Base-by-base conservation (phyloP, 2,888 invertebrate genomes). In the Busseola fusca region DNA sequence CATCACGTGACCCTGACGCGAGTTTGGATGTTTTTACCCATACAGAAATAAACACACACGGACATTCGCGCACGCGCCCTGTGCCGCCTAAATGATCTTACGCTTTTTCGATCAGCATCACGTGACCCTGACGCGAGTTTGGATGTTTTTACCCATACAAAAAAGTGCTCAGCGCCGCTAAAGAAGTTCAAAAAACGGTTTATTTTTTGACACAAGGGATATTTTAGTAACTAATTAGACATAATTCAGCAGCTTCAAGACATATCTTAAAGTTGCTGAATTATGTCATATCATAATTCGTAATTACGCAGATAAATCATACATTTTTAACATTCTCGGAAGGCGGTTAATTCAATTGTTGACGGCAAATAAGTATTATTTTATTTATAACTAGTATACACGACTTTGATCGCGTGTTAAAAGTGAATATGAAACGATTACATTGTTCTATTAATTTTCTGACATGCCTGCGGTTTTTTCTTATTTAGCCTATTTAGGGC, bases 401-500 rank as follows among this genome's bases (percentile, higher is more conserved):
- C 70, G 67, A 68, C 58, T 62, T 21, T 59, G 64, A 56, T 84
- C 72, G 83, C 83, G 83, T 83, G 83, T 73, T 74, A 65, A 27
- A 65, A 73, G 60, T 77, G 69, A 74, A 84, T 82, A 77, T 82
- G 77, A 80, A 77, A 72, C 69, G 37, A 76, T 82, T 74, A 73
- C 76, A 72, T 70, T 76, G 74, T 82, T 80, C 40, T 84, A 74
- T 74, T 83, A 76, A 72, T 76, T 84, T 69, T 72, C 40, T 72
- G 68, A 74, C 72, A 73, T 79, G 69, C 58, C 45, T 57, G 30
- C 25, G 69, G 57, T 58, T 84, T 82, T 81, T n/a, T n/a, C n/a
- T n/a, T n/a, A 69, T 78, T 72, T 66, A 59, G 30, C 67, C 45
- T 74, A 70, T 34, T 72, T 69, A 40, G 50, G 56, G 58, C 27